A percentile compares a stretch with the other conserved stretches of the same genome.
phyloP scores from a whole-genome alignment of 2,888 invertebrate species.

The Parnassius smintheus region DNA sequence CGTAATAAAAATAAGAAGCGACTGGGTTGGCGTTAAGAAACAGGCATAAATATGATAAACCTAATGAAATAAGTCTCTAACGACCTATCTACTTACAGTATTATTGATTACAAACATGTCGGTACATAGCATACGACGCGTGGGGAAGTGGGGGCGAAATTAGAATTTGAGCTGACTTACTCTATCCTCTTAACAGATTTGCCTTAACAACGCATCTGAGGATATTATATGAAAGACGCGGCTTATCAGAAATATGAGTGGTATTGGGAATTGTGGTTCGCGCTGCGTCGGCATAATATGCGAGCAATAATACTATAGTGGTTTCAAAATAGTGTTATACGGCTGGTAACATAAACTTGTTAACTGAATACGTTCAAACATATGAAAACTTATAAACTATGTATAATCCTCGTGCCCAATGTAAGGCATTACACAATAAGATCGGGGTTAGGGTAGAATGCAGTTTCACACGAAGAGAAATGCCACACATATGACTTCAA shows the following conservation, averaged over 20 bases:
- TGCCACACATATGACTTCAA: too few species aligned
- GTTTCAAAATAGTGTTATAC: conserved; percentile 14
- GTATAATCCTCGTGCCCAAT: not conserved
- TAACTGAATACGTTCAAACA: not conserved
- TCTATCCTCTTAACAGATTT: conserved; percentile 15
- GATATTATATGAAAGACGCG: conserved; percentile 17
- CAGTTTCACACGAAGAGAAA: too few species aligned
- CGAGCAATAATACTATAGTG: conserved; percentile 23
- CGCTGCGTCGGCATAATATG: conserved; percentile 12
- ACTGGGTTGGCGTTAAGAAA: too few species aligned
- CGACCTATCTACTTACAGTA: too few species aligned
- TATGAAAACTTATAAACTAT: not conserved
- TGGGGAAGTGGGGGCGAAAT: too few species aligned
- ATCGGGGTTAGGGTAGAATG: too few species aligned
- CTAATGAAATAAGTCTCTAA: too few species aligned
- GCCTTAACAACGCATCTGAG: conserved; percentile 14
- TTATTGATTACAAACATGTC: too few species aligned
- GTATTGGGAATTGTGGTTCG: conserved; percentile 28
- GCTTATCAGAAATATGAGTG: conserved; percentile 29
- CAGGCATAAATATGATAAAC: too few species aligned
- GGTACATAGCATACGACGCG: too few species aligned
- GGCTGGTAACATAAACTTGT: not conserved
- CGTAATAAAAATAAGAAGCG: too few species aligned
- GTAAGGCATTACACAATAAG: too few species aligned
- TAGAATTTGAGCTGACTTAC: conserved; percentile 8